Conservation (phyloP, 2,888 invertebrate species). For the Agrotis exclamationis region DNA sequence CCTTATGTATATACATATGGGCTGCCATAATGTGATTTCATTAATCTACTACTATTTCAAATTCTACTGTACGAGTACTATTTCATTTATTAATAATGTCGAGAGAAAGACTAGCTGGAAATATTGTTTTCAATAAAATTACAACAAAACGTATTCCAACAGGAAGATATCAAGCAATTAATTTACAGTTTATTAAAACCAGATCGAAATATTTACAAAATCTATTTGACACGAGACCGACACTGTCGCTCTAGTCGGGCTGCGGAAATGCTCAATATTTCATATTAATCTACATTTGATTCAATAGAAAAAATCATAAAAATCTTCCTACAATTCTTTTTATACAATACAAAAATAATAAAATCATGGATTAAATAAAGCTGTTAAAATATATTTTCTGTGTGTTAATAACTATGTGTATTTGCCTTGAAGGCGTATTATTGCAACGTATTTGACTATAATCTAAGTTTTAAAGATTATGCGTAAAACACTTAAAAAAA, state of each 20-base stretch:
- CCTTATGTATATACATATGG: slow-evolving; percentile 48
- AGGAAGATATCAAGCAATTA: slow-evolving; percentile 76
- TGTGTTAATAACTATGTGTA: slow-evolving; percentile 66
- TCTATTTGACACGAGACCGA: slow-evolving; percentile 72
- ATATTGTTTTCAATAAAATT: slow-evolving; percentile 25
- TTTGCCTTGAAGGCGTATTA: slow-evolving; percentile 85
- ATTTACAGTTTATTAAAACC: slow-evolving; percentile 82
- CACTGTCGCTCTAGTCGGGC: slow-evolving; percentile 66
- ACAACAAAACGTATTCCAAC: slow-evolving; percentile 79
- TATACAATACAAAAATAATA: slow-evolving; percentile 83
- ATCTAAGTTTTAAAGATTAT: slow-evolving; percentile 81
- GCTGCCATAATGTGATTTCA: slow-evolving; percentile 55
- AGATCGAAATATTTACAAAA: slow-evolving; percentile 84
- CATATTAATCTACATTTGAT: slow-evolving; percentile 75
- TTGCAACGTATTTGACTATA: slow-evolving; percentile 86
- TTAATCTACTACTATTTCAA: slow-evolving; percentile 43
- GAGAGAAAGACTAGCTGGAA: slow-evolving; percentile 25
- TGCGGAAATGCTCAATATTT: slow-evolving; percentile 65
- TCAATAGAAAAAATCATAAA: slow-evolving; percentile 77
- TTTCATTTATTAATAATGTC: slow-evolving; percentile 48
- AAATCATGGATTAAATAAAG: slow-evolving; percentile 82
- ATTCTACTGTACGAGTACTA: slow-evolving; percentile 34
- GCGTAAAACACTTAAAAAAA: slow-evolving; percentile 72
- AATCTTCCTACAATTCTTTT: slow-evolving; percentile 71
- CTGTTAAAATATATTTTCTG: slow-evolving; percentile 76